These are phyloP conservation scores for Carettochelys insculpta DNA, from an alignment of 2,113 vertebrate species.

Conservation along the genomic window DNA sequence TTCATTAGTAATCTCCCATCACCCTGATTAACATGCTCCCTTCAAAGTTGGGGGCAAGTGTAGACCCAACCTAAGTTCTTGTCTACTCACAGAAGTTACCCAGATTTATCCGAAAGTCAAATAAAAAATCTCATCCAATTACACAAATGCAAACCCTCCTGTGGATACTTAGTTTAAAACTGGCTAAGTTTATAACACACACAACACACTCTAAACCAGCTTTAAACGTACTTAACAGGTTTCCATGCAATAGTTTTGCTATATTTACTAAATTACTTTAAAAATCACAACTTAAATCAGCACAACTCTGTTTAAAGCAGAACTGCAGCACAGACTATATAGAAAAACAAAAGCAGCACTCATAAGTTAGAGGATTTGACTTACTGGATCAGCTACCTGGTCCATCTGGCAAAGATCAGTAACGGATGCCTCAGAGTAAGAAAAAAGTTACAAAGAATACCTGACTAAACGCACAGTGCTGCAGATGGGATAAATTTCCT, in stretches of 20 bases:
- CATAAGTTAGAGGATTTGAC: background rate
- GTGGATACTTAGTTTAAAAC: constrained; percentile 9
- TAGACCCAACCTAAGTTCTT: too few species aligned
- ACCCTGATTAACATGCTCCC: too few species aligned
- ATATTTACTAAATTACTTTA: background rate
- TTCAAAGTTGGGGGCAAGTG: too few species aligned
- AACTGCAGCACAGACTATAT: background rate
- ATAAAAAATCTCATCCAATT: constrained; percentile 34
- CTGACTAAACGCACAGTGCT: background rate
- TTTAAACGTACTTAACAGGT: constrained; percentile 32
- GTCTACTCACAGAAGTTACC: background rate
- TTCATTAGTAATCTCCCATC: too few species aligned
- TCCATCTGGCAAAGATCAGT: background rate
- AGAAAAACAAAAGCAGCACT: background rate
- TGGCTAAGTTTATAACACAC: constrained; percentile 10
- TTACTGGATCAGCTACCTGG: background rate
- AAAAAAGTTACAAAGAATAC: background rate
- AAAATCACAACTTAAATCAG: background rate
- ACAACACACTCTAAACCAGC: background rate
- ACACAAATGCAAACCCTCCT: background rate
- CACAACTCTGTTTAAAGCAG: background rate
- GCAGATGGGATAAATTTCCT: background rate
- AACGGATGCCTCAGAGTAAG: background rate
- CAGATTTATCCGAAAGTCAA: constrained; percentile 14
- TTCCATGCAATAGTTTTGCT: background rate